Conservation (phyloP, 1,140 invertebrate genomes). For the Tetraneura akinire region DNA sequence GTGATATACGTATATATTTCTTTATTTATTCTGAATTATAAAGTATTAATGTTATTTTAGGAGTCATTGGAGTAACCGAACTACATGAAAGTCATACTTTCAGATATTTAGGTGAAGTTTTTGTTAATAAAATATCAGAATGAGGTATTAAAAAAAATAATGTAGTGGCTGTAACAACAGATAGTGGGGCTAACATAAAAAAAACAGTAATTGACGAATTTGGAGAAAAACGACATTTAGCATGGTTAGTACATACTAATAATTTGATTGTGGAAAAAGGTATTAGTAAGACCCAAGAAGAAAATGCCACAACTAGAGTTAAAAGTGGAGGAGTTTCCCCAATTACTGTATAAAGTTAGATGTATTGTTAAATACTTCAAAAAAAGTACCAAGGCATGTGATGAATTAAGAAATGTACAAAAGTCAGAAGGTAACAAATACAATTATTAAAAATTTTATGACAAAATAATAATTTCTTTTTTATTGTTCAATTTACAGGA, state of each 20-base stretch:
- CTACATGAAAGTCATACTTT: conserved; percentile 2
- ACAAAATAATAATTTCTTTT: neutral
- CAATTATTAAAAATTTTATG: neutral
- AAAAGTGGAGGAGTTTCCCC: conserved; percentile 38
- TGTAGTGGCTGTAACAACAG: conserved; percentile 58
- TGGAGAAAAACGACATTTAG: conserved; percentile 57
- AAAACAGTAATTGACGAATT: conserved; percentile 57
- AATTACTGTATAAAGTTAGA: conserved; percentile 56
- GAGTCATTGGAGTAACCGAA: neutral
- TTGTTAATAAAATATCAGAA: neutral
- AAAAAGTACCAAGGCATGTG: conserved; percentile 57
- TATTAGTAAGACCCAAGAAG: neutral
- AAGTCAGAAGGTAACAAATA: conserved; percentile 53
- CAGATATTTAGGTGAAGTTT: neutral
- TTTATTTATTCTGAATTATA: conserved; percentile 6
- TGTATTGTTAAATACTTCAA: conserved; percentile 58
- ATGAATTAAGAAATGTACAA: conserved; percentile 52
- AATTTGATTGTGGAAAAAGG: conserved; percentile 58
- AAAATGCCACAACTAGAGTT: conserved; percentile 14
- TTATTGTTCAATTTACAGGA: conserved; percentile 1
- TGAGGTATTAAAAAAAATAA: neutral
- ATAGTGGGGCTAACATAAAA: conserved; percentile 59
- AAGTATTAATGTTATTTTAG: neutral
- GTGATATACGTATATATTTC: conserved; percentile 6
- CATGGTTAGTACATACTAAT: conserved; percentile 60